These are phyloP conservation scores for Frankliniella intonsa DNA, from an alignment of 2,888 invertebrate species.

Conservation along the genomic window DNA sequence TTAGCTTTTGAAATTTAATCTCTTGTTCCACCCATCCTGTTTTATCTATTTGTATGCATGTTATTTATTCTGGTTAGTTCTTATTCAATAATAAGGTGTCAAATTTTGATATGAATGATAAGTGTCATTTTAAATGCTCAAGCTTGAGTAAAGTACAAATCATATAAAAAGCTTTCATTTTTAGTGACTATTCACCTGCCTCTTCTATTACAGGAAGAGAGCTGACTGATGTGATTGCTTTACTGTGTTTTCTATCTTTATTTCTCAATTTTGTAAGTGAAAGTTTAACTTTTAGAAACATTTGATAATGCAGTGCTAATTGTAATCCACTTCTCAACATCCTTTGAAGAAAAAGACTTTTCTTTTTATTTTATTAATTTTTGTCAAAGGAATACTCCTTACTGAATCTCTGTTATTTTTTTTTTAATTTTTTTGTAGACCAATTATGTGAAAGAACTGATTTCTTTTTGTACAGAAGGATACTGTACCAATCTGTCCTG, in stretches of 20 bases:
- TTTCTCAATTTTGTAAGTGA: not conserved
- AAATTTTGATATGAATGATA: not conserved
- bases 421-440: not conserved
- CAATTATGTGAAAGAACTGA: constrained; percentile 16
- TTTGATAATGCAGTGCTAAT: too few relatives aligned
- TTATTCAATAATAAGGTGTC: not conserved
- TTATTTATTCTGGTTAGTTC: not conserved
- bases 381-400: not conserved
- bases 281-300: too few relatives aligned
- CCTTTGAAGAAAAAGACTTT: not conserved
- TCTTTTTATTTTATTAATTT: not conserved
- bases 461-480: not conserved
- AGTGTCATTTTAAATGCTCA: not conserved
- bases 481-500: not conserved
- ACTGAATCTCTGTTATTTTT: not conserved
- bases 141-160: constrained; percentile 4
- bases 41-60: not conserved
- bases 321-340: too few relatives aligned
- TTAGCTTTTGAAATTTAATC: not conserved
- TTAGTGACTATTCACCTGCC: constrained; percentile 1
- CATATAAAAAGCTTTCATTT: not conserved
- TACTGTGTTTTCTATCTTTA: not conserved
- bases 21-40: not conserved
- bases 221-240: constrained; percentile 7
- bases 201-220: constrained; percentile 2